Percentiles rank a stretch among this genome's conserved stretches.
These are phyloP conservation scores for Patella vulgata DNA, from an alignment of 1,140 invertebrate genomes.

Conservation along the genomic window DNA sequence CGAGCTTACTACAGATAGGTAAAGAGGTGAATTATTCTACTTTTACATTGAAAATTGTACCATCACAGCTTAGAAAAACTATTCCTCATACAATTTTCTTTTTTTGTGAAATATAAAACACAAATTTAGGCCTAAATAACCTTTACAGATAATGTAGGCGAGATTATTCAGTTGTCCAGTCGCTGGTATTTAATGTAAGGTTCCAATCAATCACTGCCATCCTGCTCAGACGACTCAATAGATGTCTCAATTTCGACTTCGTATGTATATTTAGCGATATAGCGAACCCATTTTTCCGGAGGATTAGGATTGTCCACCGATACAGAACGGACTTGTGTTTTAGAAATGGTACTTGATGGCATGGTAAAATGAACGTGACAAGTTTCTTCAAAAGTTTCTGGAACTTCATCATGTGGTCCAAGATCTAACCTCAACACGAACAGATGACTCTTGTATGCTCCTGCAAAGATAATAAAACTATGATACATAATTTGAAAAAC, in stretches of 20 bases:
- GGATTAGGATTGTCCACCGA: conserved; percentile 92
- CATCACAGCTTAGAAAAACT: too few species aligned
- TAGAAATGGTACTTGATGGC: conserved; percentile 97
- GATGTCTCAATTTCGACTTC: conserved; percentile 68
- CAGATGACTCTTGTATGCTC: conserved; percentile 95
- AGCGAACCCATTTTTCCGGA: conserved; percentile 98
- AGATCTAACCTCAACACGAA: conserved; percentile 92
- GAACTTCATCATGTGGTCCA: conserved; percentile 97
- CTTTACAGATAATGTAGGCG: too few species aligned
- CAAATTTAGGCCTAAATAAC: too few species aligned
- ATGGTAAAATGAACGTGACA: conserved; percentile 97
- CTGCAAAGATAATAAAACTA: conserved; percentile 70
- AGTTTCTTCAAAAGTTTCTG: conserved; percentile 87
- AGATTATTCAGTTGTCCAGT: too few species aligned
- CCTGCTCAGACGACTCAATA: conserved; percentile 36
- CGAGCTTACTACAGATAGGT: too few species aligned
- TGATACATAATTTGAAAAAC: neutral
- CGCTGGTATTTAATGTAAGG: too few species aligned
- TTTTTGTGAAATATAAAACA: too few species aligned
- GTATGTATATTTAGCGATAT: conserved; percentile 96
- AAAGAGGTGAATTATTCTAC: too few species aligned
- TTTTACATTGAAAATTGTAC: too few species aligned
- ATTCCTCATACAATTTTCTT: too few species aligned
- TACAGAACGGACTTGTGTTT: conserved; percentile 95
- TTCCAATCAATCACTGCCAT: too few species aligned